Percentiles rank a stretch among this genome's conserved stretches.
Conservation (phyloP, 1,140 invertebrate genomes). For the Neotoxoptera formosana region DNA sequence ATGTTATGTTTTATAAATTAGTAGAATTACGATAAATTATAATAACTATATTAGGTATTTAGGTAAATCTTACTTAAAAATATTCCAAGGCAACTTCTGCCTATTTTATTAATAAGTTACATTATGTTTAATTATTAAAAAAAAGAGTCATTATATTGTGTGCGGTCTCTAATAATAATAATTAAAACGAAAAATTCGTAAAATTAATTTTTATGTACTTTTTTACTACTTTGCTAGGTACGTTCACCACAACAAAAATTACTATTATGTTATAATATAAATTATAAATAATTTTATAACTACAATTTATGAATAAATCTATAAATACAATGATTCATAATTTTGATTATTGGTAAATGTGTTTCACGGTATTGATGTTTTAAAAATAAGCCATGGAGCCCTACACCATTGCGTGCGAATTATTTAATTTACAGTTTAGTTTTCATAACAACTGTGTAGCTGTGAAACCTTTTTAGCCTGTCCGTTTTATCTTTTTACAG, state of each 20-base stretch:
- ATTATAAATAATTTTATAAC: neutral
- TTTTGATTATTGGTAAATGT: neutral
- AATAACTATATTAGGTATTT: too few relatives aligned
- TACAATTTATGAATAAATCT: neutral
- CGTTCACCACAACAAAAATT: too few relatives aligned
- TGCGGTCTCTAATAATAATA: neutral
- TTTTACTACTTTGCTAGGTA: too few relatives aligned
- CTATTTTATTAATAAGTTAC: too few relatives aligned
- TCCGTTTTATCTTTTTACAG: neutral
- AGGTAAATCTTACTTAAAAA: too few relatives aligned
- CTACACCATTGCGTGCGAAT: neutral
- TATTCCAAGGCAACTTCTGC: too few relatives aligned
- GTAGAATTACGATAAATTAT: too few relatives aligned
- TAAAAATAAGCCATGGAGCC: neutral
- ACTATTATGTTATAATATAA: neutral
- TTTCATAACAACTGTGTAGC: too few relatives aligned
- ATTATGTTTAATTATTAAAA: neutral
- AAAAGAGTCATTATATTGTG: neutral
- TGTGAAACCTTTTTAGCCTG: neutral
- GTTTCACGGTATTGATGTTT: too few relatives aligned
- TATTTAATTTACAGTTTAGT: neutral
- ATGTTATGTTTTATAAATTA: too few relatives aligned
- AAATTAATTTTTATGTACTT: neutral
- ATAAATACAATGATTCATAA: neutral
- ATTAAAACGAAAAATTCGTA: neutral